Percentiles rank a stretch among this genome's conserved stretches.
phyloP scores from a whole-genome alignment of 2,888 invertebrate species.

The Diloba caeruleocephala region DNA sequence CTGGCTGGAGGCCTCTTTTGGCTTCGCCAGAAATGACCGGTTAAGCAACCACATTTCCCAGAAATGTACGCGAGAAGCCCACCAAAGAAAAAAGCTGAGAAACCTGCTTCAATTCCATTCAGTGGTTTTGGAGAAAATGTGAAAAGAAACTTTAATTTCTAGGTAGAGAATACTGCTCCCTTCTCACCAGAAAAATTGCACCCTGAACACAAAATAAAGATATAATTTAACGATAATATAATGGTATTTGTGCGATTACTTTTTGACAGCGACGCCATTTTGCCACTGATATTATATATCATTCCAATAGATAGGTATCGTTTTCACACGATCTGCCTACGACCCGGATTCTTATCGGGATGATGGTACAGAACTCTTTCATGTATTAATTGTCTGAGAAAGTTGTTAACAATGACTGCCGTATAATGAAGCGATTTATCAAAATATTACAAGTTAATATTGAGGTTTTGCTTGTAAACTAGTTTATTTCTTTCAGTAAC shows the following conservation, averaged over 20 bases:
- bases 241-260: conserved; percentile 24
- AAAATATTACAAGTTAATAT: conserved; percentile 14
- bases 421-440: conserved; percentile 19
- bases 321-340: conserved; percentile 49
- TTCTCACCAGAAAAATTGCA: too few species aligned
- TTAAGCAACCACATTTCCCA: too few species aligned
- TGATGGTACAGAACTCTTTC: conserved; percentile 26
- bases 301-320: conserved; percentile 41
- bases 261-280: conserved; percentile 36
- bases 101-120: too few species aligned
- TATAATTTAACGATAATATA: conserved; percentile 17
- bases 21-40: too few species aligned
- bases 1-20: too few species aligned
- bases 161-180: too few species aligned
- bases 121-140: too few species aligned
- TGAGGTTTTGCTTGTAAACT: not conserved
- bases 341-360: conserved; percentile 24
- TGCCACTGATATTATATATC: conserved; percentile 36
- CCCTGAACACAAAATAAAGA: conserved; percentile 2
- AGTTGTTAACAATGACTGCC: conserved; percentile 37
- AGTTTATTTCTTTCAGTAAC: not conserved
- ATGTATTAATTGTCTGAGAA: conserved; percentile 39
- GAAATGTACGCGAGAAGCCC: too few species aligned
- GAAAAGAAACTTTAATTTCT: too few species aligned
- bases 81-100: too few species aligned